phyloP scores from a whole-genome alignment of 2,113 vertebrate species.

The Plectropomus leopardus region DNA sequence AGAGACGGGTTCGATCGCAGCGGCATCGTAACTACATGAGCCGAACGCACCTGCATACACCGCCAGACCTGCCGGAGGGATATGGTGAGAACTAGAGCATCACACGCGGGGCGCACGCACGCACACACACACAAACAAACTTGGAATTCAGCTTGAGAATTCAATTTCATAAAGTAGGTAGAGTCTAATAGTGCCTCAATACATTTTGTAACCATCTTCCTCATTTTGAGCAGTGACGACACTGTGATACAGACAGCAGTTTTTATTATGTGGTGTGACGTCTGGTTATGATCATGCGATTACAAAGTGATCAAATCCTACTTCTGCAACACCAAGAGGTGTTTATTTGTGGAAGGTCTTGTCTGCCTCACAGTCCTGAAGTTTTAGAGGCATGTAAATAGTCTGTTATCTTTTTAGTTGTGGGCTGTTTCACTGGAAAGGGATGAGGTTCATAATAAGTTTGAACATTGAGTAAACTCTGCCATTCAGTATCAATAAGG shows the following conservation, averaged over 20 bases:
- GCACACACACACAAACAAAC: too few relatives aligned
- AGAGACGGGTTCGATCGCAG: conserved; percentile 94
- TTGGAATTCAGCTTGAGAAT: too few relatives aligned
- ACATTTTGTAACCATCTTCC: too few relatives aligned
- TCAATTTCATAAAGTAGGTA: neutral
- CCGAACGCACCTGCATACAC: conserved; percentile 95
- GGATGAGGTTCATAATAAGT: neutral
- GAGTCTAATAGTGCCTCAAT: neutral
- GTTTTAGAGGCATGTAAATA: neutral
- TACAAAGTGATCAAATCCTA: too few relatives aligned
- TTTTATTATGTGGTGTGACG: too few relatives aligned
- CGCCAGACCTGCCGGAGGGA: conserved; percentile 95
- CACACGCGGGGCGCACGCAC: neutral
- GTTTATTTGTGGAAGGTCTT: conserved; percentile 8
- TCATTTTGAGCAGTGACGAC: too few relatives aligned
- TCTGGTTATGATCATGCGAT: too few relatives aligned
- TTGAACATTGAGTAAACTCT: neutral
- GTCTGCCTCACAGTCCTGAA: neutral
- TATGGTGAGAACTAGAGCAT: conserved; percentile 86
- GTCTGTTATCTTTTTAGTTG: neutral
- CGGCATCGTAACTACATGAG: conserved; percentile 98
- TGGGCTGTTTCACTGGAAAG: neutral
- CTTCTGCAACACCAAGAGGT: neutral
- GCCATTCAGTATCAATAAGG: neutral
- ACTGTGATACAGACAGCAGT: too few relatives aligned